phyloP scores from a whole-genome alignment of 1,140 invertebrate species.

The Drosophila teissieri region DNA sequence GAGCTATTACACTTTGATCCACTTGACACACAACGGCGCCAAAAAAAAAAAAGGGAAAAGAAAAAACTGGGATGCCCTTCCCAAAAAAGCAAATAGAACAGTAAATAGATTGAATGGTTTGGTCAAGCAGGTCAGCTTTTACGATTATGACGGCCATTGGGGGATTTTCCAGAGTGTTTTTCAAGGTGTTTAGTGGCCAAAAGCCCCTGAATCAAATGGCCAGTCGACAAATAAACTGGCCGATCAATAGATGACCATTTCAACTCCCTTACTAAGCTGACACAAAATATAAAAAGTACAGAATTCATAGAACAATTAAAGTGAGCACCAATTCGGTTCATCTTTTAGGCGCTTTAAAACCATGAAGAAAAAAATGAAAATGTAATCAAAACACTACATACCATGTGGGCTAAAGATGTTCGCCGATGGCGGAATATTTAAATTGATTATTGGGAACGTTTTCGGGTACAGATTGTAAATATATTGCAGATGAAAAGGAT shows the following conservation, averaged over 20 bases:
- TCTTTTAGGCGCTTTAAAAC: not conserved
- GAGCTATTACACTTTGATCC: slow-evolving; percentile 61
- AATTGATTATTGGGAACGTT: slow-evolving; percentile 4
- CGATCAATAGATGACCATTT: slow-evolving; percentile 20
- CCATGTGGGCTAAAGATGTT: not conserved
- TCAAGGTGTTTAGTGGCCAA: slow-evolving; percentile 33
- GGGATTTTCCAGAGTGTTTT: slow-evolving; percentile 18
- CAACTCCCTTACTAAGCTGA: not conserved
- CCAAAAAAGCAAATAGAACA: slow-evolving; percentile 47
- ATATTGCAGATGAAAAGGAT: not conserved
- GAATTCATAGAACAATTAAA: slow-evolving; percentile 5
- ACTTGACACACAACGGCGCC: slow-evolving; percentile 39
- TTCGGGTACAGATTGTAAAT: not conserved
- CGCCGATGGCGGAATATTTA: slow-evolving; percentile 13
- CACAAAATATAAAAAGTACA: not conserved
- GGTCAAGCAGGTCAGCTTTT: slow-evolving; percentile 32
- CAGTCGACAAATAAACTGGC: slow-evolving; percentile 12
- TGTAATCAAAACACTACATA: slow-evolving; percentile 2
- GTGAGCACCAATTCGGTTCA: not conserved
- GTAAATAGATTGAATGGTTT: slow-evolving; percentile 50
- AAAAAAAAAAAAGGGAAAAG: not conserved
- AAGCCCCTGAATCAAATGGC: slow-evolving; percentile 6
- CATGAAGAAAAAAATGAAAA: slow-evolving; percentile 2
- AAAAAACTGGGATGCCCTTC: slow-evolving; percentile 1
- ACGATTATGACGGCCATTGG: slow-evolving; percentile 39